Evolutionary conservation across 2,797 vertebrate genomes (phyloP).

Genomic region (Erpetoichthys calabaricus): DNA sequence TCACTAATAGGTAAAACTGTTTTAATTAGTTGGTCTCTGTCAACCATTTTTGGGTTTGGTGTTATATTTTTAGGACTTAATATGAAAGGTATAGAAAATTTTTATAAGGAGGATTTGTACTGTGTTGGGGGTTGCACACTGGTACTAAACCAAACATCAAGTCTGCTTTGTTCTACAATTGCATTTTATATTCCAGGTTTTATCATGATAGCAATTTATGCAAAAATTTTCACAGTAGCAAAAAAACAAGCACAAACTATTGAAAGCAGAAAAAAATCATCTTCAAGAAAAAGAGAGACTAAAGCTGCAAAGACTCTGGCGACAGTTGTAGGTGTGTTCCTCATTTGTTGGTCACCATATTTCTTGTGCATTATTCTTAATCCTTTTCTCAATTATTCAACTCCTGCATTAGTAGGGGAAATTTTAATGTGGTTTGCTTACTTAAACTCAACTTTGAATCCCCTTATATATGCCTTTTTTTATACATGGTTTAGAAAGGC

Average conservation of each 20-base stretch:
- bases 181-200: slow-evolving; percentile 20
- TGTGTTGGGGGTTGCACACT: slow-evolving; percentile 21
- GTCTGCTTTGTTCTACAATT: slow-evolving; percentile 5
- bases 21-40: slow-evolving; percentile 17
- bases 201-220: slow-evolving; percentile 24
- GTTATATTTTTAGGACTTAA: slow-evolving; percentile 24
- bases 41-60: slow-evolving; percentile 19
- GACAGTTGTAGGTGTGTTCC: too few species aligned
- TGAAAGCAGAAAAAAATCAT: too few species aligned
- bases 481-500: too few species aligned
- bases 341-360: too few species aligned
- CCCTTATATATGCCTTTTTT: too few species aligned
- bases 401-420: too few species aligned
- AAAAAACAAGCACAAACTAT: slow-evolving; percentile 14
- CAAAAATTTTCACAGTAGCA: slow-evolving; percentile 16
- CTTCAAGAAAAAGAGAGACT: too few species aligned
- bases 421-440: too few species aligned
- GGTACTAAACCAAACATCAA: slow-evolving; percentile 9
- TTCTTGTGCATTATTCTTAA: too few species aligned
- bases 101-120: background rate
- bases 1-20: slow-evolving; percentile 9
- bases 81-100: slow-evolving; percentile 17
- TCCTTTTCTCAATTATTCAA: too few species aligned
- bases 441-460: too few species aligned
- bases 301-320: too few species aligned